A percentile compares a stretch with the other conserved stretches of the same genome.
These are phyloP conservation scores for Orchesella flavescens DNA, from an alignment of 2,888 invertebrate species.

Conservation along the genomic window DNA sequence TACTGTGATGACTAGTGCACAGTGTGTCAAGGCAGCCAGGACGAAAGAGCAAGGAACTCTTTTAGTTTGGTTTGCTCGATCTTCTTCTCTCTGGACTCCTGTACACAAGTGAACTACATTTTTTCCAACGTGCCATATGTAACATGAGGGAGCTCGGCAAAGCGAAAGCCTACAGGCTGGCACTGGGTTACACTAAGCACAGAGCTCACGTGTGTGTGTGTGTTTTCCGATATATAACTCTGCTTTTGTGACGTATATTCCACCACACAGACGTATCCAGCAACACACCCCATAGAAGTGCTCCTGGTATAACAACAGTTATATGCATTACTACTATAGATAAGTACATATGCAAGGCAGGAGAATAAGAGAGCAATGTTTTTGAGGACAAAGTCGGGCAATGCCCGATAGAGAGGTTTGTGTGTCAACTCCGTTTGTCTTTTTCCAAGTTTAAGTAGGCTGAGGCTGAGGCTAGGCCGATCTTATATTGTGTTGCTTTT, in stretches of 20 bases:
- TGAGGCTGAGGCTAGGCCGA: constrained; percentile 58
- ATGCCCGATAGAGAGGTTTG: constrained; percentile 64
- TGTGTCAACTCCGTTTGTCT: constrained; percentile 64
- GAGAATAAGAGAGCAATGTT: constrained; percentile 22
- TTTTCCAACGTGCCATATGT: not conserved
- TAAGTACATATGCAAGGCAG: no score
- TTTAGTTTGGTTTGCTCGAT: constrained; percentile 4
- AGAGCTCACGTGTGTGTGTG: constrained; percentile 29
- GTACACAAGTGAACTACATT: constrained; percentile 28
- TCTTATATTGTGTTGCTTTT: constrained; percentile 28
- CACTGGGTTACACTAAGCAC: not conserved
- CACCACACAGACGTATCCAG: not conserved
- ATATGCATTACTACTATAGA: not conserved
- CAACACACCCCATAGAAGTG: no score
- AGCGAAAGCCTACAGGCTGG: not conserved
- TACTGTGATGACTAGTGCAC: constrained; percentile 22
- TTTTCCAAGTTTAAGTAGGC: constrained; percentile 64
- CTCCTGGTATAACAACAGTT: not conserved
- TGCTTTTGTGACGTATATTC: not conserved
- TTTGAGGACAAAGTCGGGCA: constrained; percentile 63
- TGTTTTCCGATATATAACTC: not conserved
- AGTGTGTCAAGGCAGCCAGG: constrained; percentile 64
- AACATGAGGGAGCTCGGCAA: not conserved
- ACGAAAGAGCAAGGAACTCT: constrained; percentile 63
- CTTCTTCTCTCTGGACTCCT: constrained; percentile 47